Conservation (phyloP, 92 coral and sea anemone genomes). For the Anthopleura xanthogrammica region DNA sequence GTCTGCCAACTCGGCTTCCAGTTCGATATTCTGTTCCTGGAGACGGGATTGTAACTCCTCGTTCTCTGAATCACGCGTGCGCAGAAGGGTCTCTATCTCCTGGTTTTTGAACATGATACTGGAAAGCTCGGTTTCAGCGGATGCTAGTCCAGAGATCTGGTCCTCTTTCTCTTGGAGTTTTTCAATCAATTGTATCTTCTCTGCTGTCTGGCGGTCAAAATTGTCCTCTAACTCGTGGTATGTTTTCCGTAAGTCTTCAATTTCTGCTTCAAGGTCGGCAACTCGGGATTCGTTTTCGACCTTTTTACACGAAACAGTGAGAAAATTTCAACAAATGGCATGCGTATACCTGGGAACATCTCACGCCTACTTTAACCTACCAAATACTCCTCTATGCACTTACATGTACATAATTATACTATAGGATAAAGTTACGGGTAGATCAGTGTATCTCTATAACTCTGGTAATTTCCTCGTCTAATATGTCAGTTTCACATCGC, state of each 20-base stretch:
- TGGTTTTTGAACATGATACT: slow-evolving; percentile 71
- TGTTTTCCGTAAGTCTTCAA: slow-evolving; percentile 41
- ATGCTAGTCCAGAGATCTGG: slow-evolving; percentile 66
- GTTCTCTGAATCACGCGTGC: slow-evolving; percentile 73
- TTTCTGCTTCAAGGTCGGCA: slow-evolving; percentile 37
- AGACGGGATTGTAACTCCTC: slow-evolving; percentile 63
- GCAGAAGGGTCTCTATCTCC: slow-evolving; percentile 72
- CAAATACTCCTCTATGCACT: no score
- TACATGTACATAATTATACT: no score
- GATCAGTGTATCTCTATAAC: no score
- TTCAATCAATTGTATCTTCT: slow-evolving; percentile 62
- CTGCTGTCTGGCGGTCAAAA: slow-evolving; percentile 48
- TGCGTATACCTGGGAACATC: not conserved
- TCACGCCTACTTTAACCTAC: not conserved
- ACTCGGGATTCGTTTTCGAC: slow-evolving; percentile 56
- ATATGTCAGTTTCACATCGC: no score
- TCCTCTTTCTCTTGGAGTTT: slow-evolving; percentile 59
- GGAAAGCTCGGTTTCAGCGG: slow-evolving; percentile 68
- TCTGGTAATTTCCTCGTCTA: no score
- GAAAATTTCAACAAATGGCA: not conserved
- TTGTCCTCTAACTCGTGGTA: slow-evolving; percentile 57
- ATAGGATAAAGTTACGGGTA: no score
- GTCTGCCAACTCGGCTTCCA: slow-evolving; percentile 69
- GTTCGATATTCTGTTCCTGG: slow-evolving; percentile 63
- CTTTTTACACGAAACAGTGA: not conserved